A percentile compares a stretch with the other conserved stretches of the same genome.
These are phyloP conservation scores for Thera britannica DNA, from an alignment of 2,888 invertebrate species.

Conservation along the genomic window DNA sequence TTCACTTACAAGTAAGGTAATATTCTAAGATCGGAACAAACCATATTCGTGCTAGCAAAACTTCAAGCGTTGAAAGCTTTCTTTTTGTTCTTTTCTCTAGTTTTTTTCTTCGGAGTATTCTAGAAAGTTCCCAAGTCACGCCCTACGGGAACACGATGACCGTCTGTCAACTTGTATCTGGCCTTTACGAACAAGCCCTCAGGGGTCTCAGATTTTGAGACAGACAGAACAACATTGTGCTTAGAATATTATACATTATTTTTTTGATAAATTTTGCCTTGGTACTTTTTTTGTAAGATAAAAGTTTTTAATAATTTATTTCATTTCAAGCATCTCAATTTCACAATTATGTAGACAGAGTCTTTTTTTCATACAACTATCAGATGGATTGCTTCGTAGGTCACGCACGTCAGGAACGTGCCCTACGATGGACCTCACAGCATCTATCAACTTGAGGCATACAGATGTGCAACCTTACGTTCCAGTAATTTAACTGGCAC, in stretches of 20 bases:
- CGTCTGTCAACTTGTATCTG: constrained; percentile 48
- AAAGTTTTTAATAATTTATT: not conserved
- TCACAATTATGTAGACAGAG: too few relatives aligned
- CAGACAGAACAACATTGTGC: constrained; percentile 23
- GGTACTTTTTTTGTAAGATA: not conserved
- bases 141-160: constrained; percentile 44
- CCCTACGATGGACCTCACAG: too few relatives aligned
- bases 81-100: constrained; percentile 17
- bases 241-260: not conserved
- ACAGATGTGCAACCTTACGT: too few relatives aligned
- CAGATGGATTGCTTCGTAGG: too few relatives aligned
- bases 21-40: not conserved
- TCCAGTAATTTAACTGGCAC: too few relatives aligned
- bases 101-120: constrained; percentile 33
- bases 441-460: too few relatives aligned
- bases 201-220: constrained; percentile 35
- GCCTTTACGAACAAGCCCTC: constrained; percentile 34
- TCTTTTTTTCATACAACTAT: too few relatives aligned
- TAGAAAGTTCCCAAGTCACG: constrained; percentile 40
- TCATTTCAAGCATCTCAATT: too few relatives aligned
- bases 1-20: too few relatives aligned
- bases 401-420: too few relatives aligned
- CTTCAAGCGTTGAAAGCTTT: constrained; percentile 12
- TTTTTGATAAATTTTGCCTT: not conserved
- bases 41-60: constrained; percentile 20